phyloP scores from a whole-genome alignment of 2,888 invertebrate genomes.

The Mesorhabditis belari region DNA sequence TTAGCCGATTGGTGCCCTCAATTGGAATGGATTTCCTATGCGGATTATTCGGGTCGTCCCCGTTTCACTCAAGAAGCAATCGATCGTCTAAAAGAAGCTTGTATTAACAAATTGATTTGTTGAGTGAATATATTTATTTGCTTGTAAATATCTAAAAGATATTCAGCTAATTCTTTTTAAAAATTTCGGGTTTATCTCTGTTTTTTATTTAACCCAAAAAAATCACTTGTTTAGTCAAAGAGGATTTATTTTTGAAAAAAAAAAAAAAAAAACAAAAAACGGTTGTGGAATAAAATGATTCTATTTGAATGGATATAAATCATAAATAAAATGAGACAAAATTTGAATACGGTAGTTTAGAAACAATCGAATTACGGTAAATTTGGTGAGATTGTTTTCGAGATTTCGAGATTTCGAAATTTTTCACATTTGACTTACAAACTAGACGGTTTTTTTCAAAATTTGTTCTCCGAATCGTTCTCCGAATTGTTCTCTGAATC shows the following conservation, averaged over 20 bases:
- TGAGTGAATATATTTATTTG: conserved; percentile 14
- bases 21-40: conserved; percentile 50
- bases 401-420: not conserved
- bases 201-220: not conserved
- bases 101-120: conserved; percentile 50
- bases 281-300: too few relatives aligned
- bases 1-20: conserved; percentile 50
- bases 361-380: too few relatives aligned
- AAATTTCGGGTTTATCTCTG: not conserved
- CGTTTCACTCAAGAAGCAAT: conserved; percentile 49
- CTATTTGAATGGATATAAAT: too few relatives aligned
- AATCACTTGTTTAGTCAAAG: too few relatives aligned
- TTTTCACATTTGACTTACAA: not conserved
- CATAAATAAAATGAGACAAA: too few relatives aligned
- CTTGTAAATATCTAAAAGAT: too few relatives aligned
- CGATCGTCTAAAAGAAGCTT: conserved; percentile 43
- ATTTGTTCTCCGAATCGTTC: too few relatives aligned
- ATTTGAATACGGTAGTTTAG: too few relatives aligned
- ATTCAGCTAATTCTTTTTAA: not conserved
- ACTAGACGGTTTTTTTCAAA: not conserved
- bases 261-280: too few relatives aligned
- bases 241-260: too few relatives aligned
- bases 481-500: too few relatives aligned
- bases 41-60: conserved; percentile 46
- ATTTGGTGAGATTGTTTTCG: too few relatives aligned